Conservation (phyloP, 2,797 vertebrate species). For the Liasis olivaceus region DNA sequence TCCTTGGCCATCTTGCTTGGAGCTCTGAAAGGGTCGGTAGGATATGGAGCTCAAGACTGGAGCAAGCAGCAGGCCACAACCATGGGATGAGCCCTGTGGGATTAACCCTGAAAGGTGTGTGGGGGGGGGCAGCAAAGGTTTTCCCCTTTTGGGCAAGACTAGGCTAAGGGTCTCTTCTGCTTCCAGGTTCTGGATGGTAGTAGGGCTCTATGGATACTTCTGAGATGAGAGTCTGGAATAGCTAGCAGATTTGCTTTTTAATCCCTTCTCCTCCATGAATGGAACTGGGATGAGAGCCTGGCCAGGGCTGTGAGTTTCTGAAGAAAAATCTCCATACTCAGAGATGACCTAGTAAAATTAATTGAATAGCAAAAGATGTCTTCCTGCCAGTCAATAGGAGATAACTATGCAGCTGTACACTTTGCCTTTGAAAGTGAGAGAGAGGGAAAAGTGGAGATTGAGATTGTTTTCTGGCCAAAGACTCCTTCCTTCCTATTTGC, state of each 20-base stretch:
- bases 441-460: not conserved
- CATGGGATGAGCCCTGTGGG: not conserved
- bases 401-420: not conserved
- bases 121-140: not conserved
- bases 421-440: not conserved
- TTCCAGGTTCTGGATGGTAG: not conserved
- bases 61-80: not conserved
- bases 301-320: not conserved
- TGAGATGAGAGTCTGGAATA: not conserved
- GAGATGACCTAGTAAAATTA: not conserved
- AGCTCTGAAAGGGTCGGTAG: not conserved
- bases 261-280: not conserved
- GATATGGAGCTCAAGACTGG: not conserved
- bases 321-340: not conserved
- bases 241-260: not conserved
- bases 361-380: too few species aligned
- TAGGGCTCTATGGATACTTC: not conserved
- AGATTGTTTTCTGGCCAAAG: not conserved
- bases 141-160: not conserved
- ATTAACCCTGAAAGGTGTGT: not conserved
- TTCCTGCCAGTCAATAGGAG: not conserved
- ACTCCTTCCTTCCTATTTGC: not conserved
- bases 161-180: not conserved
- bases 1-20: not conserved
- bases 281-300: not conserved